Evolutionary conservation across 1,140 invertebrate genomes (phyloP), one percentile per base, ranked within the genome.

Genomic region (Xylocopa sonorina): DNA sequence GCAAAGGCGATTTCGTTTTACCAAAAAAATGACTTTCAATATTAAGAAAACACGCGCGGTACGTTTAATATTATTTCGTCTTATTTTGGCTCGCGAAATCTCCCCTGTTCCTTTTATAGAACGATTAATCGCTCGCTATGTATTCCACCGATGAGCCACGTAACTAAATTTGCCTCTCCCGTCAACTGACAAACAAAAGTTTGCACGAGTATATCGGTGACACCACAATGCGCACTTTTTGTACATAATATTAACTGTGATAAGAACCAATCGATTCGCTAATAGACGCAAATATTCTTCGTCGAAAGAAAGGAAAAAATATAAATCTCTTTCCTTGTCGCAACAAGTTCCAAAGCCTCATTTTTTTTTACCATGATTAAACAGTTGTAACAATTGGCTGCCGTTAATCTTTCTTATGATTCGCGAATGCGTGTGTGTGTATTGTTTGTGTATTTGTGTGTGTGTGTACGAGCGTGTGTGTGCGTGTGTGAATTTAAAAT

Each of bases 221-320:
- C 43, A 57, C 66, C 41, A 62, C 48, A 74, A 83, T 80, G 71
- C 76, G 66, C 78, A 84, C 77, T 84, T 80, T 34, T 51, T 76
- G 62, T 53, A 67, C 50, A 48, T 27, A 77, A 62, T 72, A 67
- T n/a, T 32, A 46, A 67, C 16, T 66, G 29, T 53, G 41, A 62
- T 71, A 66, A n/a, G 34, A 48, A 64, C 84, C 55, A 51, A 81
- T 68, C 78, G 38, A 55, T 71, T 34, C 38, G 16, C 0, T 16
- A 3, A 34, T 21, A 76, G 50, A 51, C 7, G 14, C 18, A 41
- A 34, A 67, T 32, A 10, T 66, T 27, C 27, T 50, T n/a, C 21
- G 9, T 3, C 4, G 5, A 27, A 46, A 38, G n/a, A 43, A 38
- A 43, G 24, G 21, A 38, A 53, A 43, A 50, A 43, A 5, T 12